Evolutionary conservation across 2,797 vertebrate species (phyloP).

Genomic region (Sebastes nivosus): DNA sequence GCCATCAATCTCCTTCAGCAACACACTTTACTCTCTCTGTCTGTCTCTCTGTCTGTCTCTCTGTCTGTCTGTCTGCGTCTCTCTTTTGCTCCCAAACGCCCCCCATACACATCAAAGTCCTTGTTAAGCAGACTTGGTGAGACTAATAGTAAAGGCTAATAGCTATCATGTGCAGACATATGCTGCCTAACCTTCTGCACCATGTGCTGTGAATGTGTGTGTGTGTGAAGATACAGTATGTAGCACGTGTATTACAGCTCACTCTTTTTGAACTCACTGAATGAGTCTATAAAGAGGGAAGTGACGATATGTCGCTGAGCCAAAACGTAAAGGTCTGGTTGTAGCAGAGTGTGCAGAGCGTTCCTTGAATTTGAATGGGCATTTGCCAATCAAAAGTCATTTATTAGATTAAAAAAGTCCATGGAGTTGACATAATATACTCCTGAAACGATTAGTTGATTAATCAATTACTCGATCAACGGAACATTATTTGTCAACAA

Average conservation of each 20-base stretch:
- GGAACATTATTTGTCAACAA: too few relatives aligned
- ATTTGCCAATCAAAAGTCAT: not conserved
- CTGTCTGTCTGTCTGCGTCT: not conserved
- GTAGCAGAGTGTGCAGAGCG: not conserved
- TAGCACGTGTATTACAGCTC: conserved; percentile 1
- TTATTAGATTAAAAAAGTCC: not conserved
- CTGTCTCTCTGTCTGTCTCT: not conserved
- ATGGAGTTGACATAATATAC: not conserved
- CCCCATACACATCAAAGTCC: conserved; percentile 56
- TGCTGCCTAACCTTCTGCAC: conserved; percentile 26
- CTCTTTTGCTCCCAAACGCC: not conserved
- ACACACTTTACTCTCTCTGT: not conserved
- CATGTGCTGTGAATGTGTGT: conserved; percentile 19
- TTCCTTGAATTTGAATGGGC: not conserved
- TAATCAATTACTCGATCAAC: too few relatives aligned
- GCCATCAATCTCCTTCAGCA: not conserved
- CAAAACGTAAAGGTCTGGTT: not conserved
- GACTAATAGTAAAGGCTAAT: conserved; percentile 67
- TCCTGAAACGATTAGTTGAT: too few relatives aligned
- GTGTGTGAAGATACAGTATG: not conserved
- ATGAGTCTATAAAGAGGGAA: conserved; percentile 4
- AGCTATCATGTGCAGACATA: conserved; percentile 53
- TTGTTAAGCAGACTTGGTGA: conserved; percentile 64
- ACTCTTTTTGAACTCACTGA: conserved; percentile 13
- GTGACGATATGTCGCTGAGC: not conserved